Evolutionary conservation across 2,797 vertebrate species (phyloP), one percentile per base, ranked within the genome.

Genomic region (Ctenopoma multispine): DNA sequence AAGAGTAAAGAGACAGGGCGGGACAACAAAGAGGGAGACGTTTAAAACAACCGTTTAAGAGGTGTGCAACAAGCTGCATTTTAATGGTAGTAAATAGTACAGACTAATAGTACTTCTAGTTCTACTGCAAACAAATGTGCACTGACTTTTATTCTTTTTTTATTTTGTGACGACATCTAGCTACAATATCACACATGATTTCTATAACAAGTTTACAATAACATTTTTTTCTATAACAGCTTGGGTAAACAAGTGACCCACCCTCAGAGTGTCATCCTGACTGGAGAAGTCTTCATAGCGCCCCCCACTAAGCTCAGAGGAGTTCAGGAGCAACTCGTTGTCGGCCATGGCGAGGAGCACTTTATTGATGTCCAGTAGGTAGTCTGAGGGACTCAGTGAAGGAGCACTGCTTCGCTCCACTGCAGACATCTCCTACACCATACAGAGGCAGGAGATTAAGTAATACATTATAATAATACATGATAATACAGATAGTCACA

Each of bases 321-420:
- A 91, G 90, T 96, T 98, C 69, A 99, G 92, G 8, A 97, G 93
- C 70, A 99, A 84, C 64, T 99, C 97, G 5, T 91, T 92, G 89
- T 97, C 96, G 4, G 97, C 96, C 93, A 98, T 95, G 49, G 93
- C 87, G 18, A 97, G 93, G 69, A 98, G 92, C 65, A 96, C 88
- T 91, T 96, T 99, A 90, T 97, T 97, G 88, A 99, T 95, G 77
- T 97, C 96, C 85, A 97, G 86, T 80, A 99, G 86, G 84, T 96
- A 99, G 87, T 97, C 94, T 1, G 95, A 90, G 0, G 95, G 93
- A 48, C 94, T 94, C 62, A 92, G 82, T 2, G 89, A 84, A 0
- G 82, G 58, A n/a, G 68, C 12, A 6, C 49, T 53, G 66, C 68
- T 65, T 15, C 31, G 15, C 48, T 83, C 82, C 49, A 49, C 68